Evolutionary conservation across 1,140 invertebrate genomes (phyloP).

Genomic region (Pogonomyrmex californicus): DNA sequence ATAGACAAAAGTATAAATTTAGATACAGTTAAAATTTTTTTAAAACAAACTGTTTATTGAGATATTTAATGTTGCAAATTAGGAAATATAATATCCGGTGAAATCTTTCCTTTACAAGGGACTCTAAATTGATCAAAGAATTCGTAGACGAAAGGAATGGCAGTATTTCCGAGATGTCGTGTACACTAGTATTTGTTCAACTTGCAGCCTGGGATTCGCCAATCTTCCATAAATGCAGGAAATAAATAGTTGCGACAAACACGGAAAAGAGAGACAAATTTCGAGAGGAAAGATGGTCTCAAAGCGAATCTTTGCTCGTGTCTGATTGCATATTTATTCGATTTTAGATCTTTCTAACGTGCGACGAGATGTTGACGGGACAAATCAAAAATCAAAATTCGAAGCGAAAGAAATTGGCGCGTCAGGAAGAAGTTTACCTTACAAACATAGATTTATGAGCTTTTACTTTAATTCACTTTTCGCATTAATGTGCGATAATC

Average conservation of each 20-base stretch:
- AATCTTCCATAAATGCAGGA: slow-evolving; percentile 66
- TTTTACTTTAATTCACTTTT: slow-evolving; percentile 40
- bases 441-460: slow-evolving; percentile 1
- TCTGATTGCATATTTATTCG: slow-evolving; percentile 75
- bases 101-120: slow-evolving; percentile 15
- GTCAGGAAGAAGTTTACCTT: background rate
- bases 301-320: slow-evolving; percentile 46
- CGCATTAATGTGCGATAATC: slow-evolving; percentile 14
- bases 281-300: slow-evolving; percentile 43
- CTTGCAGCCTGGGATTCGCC: background rate
- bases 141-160: slow-evolving; percentile 39
- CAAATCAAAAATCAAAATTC: slow-evolving; percentile 51
- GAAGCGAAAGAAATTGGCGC: slow-evolving; percentile 26
- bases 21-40: background rate
- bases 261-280: slow-evolving; percentile 60
- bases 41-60: slow-evolving; percentile 27
- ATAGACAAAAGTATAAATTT: slow-evolving; percentile 13
- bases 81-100: slow-evolving; percentile 9
- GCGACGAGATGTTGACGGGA: slow-evolving; percentile 56
- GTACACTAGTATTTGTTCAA: slow-evolving; percentile 46
- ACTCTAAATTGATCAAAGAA: slow-evolving; percentile 45
- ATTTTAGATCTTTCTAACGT: slow-evolving; percentile 40
- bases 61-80: slow-evolving; percentile 22
- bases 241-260: slow-evolving; percentile 71
- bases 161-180: slow-evolving; percentile 54